Percentiles rank a stretch among this genome's conserved stretches.
These are phyloP conservation scores for Chrysotoxum bicinctum DNA, from an alignment of 2,888 invertebrate genomes.

Conservation along the genomic window DNA sequence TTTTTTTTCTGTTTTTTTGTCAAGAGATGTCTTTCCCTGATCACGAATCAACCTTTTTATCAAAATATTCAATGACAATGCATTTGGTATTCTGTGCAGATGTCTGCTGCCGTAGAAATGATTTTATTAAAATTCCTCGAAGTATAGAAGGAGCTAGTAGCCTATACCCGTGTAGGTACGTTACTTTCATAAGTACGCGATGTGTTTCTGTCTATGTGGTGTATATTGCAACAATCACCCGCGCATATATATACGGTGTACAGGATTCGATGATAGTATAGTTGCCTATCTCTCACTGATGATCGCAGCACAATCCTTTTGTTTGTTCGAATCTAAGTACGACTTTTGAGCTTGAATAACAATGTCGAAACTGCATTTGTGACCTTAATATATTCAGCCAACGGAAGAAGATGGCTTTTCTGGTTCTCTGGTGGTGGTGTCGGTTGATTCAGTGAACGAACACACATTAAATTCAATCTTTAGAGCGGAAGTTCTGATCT, in stretches of 20 bases:
- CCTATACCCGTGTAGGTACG: conserved; percentile 37
- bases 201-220: background rate
- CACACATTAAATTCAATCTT: conserved; percentile 62
- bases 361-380: conserved; percentile 37
- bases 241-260: background rate
- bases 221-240: conserved; percentile 37
- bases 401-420: conserved; percentile 49
- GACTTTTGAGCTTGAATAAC: conserved; percentile 64
- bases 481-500: conserved; percentile 68
- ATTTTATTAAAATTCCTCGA: conserved; percentile 73
- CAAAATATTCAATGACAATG: conserved; percentile 65
- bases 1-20: background rate
- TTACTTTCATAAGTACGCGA: conserved; percentile 6
- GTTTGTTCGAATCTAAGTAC: conserved; percentile 58
- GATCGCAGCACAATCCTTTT: conserved; percentile 63
- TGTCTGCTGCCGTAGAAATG: conserved; percentile 68
- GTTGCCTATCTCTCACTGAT: conserved; percentile 41
- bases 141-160: conserved; percentile 38
- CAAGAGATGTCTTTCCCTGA: conserved; percentile 61
- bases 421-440: background rate
- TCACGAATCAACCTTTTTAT: conserved; percentile 72
- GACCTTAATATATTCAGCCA: conserved; percentile 66
- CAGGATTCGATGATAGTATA: conserved; percentile 37
- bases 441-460: conserved; percentile 17
- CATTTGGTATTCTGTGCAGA: conserved; percentile 72